phyloP scores from a whole-genome alignment of 2,113 vertebrate genomes.

The Crocuta crocuta region DNA sequence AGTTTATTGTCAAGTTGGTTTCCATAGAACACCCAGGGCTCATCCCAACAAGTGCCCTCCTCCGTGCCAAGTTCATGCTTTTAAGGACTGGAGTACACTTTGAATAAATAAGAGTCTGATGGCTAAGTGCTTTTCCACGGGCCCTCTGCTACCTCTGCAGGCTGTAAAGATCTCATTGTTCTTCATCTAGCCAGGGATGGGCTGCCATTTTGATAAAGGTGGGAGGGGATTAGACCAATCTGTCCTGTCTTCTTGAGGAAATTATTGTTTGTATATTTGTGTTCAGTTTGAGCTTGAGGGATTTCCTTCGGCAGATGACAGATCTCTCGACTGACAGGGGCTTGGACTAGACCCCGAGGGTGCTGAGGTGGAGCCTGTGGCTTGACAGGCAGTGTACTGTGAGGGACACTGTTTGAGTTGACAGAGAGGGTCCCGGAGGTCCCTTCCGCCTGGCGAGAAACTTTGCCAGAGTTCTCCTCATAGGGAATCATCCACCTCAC shows the following conservation, averaged over 20 bases:
- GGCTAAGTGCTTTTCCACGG: neutral
- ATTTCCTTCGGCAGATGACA: neutral
- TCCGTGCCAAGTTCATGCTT: neutral
- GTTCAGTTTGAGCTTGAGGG: neutral
- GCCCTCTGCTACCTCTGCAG: neutral
- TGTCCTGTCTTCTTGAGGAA: neutral
- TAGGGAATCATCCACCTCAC: neutral
- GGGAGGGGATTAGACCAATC: neutral
- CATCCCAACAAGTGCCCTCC: too few species aligned
- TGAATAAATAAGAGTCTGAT: neutral
- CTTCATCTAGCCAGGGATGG: neutral
- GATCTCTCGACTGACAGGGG: neutral
- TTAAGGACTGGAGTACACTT: neutral
- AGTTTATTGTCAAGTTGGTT: too few species aligned
- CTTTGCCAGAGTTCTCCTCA: neutral
- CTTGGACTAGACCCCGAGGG: neutral
- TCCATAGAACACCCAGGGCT: too few species aligned
- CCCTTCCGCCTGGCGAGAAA: neutral
- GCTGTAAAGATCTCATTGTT: neutral
- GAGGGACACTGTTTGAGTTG: neutral
- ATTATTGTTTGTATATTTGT: neutral
- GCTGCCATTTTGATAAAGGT: neutral
- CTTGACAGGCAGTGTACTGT: fast-evolving
- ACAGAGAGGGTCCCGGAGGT: neutral
- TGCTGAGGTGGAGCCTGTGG: neutral